phyloP scores from a whole-genome alignment of 2,797 vertebrate genomes.

The Otus scops region DNA sequence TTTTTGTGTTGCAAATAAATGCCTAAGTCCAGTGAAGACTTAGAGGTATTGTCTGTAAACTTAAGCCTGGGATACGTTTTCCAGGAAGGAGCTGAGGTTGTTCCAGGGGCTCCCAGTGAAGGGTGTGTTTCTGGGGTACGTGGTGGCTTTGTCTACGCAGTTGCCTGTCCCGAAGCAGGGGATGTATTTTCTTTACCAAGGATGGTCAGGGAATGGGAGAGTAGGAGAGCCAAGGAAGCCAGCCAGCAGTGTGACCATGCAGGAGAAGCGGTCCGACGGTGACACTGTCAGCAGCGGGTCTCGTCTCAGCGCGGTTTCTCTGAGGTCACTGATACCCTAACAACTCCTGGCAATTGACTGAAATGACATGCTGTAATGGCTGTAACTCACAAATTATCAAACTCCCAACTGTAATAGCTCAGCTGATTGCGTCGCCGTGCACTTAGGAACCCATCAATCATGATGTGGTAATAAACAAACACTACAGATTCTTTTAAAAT shows the following conservation, averaged over 20 bases:
- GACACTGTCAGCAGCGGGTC: fast-evolving
- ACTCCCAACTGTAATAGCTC: background rate
- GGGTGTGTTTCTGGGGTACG: background rate
- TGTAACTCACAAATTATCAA: constrained; percentile 34
- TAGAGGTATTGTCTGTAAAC: background rate
- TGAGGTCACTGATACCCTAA: background rate
- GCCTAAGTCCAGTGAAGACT: background rate
- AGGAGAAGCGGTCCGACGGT: background rate
- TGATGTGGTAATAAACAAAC: constrained; percentile 54
- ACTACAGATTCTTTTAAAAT: constrained; percentile 40
- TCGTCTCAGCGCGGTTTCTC: fast-evolving
- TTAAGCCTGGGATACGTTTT: background rate
- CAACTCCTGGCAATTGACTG: background rate
- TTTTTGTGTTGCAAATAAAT: background rate
- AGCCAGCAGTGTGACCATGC: background rate
- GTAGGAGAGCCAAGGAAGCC: background rate
- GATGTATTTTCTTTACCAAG: background rate
- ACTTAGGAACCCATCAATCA: constrained; percentile 56
- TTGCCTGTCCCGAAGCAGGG: background rate
- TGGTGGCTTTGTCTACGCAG: fast-evolving
- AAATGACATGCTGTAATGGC: background rate
- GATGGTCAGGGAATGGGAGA: background rate
- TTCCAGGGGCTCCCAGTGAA: background rate
- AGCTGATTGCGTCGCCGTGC: background rate
- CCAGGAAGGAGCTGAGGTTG: background rate